A percentile compares a stretch with the other conserved stretches of the same genome.
These are phyloP conservation scores for Hyposoter dolosus DNA, from an alignment of 2,888 invertebrate species.

Conservation along the genomic window DNA sequence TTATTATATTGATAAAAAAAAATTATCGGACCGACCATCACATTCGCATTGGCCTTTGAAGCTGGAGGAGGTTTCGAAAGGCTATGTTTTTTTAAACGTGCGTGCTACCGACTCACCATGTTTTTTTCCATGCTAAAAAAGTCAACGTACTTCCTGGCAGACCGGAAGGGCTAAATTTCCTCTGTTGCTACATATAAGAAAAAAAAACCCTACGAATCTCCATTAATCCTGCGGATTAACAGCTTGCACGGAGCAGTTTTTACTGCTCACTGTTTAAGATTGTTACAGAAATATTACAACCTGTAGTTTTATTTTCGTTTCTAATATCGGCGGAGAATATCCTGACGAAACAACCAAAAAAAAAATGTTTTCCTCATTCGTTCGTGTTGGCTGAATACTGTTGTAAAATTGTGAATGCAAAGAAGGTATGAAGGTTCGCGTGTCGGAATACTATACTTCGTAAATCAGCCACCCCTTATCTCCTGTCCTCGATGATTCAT, in stretches of 20 bases:
- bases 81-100: slow-evolving; percentile 1
- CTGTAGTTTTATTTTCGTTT: slow-evolving; percentile 4
- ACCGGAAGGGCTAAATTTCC: slow-evolving; percentile 36
- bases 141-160: not conserved
- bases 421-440: slow-evolving; percentile 70
- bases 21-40: slow-evolving; percentile 12
- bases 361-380: not conserved
- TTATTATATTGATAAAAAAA: slow-evolving; percentile 1
- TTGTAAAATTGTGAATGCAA: slow-evolving; percentile 27
- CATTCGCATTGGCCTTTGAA: not conserved
- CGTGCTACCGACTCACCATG: not conserved
- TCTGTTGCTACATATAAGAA: not conserved
- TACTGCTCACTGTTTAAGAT: slow-evolving; percentile 28
- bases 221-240: slow-evolving; percentile 32
- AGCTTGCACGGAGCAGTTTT: slow-evolving; percentile 28
- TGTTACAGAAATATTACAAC: slow-evolving; percentile 40
- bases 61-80: not conserved
- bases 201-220: slow-evolving; percentile 5
- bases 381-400: slow-evolving; percentile 27
- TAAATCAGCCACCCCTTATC: slow-evolving; percentile 75
- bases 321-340: slow-evolving; percentile 11
- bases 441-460: slow-evolving; percentile 78
- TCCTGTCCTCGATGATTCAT: slow-evolving; percentile 54
- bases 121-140: slow-evolving; percentile 1
- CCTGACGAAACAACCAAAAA: slow-evolving; percentile 5